These are phyloP conservation scores for Helicoverpa armigera DNA, from an alignment of 1,140 invertebrate genomes.

Conservation along the genomic window DNA sequence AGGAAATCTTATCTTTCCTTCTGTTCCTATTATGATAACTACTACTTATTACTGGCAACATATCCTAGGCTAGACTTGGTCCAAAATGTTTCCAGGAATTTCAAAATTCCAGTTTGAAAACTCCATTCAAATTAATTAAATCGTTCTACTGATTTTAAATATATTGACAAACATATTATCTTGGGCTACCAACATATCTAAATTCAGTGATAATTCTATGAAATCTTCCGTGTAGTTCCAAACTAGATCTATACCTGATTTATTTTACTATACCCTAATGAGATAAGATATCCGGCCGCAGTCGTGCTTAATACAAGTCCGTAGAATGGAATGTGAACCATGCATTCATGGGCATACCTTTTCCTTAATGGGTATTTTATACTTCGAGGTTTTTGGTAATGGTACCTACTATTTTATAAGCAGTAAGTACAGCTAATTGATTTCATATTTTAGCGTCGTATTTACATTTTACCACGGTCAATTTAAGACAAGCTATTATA, in stretches of 20 bases:
- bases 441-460: too few species aligned
- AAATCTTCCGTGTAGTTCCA: background rate
- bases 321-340: conserved; percentile 1
- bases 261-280: conserved; percentile 27
- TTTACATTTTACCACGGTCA: too few species aligned
- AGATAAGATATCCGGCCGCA: conserved; percentile 20
- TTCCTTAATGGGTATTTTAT: background rate
- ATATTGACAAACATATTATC: too few species aligned
- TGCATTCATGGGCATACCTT: background rate
- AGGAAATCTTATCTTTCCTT: background rate
- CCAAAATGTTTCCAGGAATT: background rate
- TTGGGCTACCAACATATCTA: background rate
- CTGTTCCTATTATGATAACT: background rate
- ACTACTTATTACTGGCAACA: too few species aligned
- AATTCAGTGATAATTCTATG: conserved; percentile 4
- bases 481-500: background rate
- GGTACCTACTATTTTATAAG: too few species aligned
- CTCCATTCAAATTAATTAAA: too few species aligned
- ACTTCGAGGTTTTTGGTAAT: conserved; percentile 1
- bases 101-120: too few species aligned
- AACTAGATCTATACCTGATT: conserved; percentile 4
- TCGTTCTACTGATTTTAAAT: too few species aligned
- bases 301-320: conserved; percentile 12
- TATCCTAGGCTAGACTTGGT: background rate
- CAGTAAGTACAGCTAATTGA: too few species aligned